Conservation (phyloP, 1,140 invertebrate species). For the Nylanderia fulva region DNA sequence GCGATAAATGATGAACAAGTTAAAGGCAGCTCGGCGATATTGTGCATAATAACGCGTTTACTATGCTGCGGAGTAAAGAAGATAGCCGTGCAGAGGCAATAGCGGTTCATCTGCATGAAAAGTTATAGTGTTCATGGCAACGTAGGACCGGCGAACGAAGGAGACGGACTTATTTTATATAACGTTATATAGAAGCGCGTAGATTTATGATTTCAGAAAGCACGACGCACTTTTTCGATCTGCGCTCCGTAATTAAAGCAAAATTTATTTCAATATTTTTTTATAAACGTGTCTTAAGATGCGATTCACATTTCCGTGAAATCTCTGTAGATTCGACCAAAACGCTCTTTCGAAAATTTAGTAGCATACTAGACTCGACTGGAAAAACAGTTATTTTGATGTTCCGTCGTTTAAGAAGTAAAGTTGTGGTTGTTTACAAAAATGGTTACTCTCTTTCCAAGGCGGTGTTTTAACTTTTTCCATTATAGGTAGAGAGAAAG, state of each 20-base stretch:
- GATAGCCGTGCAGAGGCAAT: slow-evolving; percentile 10
- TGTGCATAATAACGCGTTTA: slow-evolving; percentile 58
- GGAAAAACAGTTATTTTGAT: slow-evolving; percentile 54
- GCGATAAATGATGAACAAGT: slow-evolving; percentile 54
- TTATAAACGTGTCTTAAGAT: background rate
- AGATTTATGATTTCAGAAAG: slow-evolving; percentile 25
- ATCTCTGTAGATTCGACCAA: background rate
- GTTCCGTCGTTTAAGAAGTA: slow-evolving; percentile 50
- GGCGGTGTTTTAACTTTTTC: slow-evolving; percentile 57
- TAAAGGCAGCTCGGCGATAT: slow-evolving; percentile 31
- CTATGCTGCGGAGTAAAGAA: slow-evolving; percentile 43
- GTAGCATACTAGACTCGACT: background rate
- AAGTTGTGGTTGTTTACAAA: slow-evolving; percentile 61
- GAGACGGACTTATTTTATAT: slow-evolving; percentile 10
- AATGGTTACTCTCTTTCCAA: slow-evolving; percentile 32
- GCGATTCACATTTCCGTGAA: background rate
- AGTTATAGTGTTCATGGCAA: slow-evolving; percentile 40
- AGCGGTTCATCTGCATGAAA: slow-evolving; percentile 60
- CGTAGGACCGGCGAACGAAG: slow-evolving; percentile 13
- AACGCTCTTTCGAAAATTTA: background rate
- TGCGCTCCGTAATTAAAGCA: background rate
- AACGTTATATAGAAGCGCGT: background rate
- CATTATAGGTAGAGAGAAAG: slow-evolving; percentile 14
- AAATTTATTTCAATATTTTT: background rate
- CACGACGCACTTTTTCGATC: background rate